These are phyloP conservation scores for Pagetopsis macropterus DNA, from an alignment of 2,797 vertebrate species.

Conservation along the genomic window DNA sequence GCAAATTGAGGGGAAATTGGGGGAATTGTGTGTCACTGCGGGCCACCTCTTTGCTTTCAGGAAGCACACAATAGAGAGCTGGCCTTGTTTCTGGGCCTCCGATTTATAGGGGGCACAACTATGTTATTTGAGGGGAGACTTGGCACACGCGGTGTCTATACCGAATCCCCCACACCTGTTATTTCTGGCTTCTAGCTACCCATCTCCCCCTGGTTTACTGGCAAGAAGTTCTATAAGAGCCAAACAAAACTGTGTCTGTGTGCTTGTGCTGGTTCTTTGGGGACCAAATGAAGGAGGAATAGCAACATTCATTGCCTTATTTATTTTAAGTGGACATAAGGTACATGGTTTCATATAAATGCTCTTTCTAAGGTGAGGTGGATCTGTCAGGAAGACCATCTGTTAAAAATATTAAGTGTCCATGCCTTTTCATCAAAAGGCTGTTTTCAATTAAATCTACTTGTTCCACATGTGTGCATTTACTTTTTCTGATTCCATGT, in stretches of 20 bases:
- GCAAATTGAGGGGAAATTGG: conserved; percentile 5
- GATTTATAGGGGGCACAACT: conserved; percentile 19
- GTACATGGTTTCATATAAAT: conserved; percentile 6
- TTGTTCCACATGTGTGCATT: background rate
- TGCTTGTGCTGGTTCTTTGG: background rate
- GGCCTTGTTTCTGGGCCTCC: conserved; percentile 53
- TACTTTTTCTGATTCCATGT: background rate
- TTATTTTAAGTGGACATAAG: background rate
- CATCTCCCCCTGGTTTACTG: conserved; percentile 27
- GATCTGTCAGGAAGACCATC: conserved; percentile 11
- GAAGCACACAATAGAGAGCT: conserved; percentile 35
- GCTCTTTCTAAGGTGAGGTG: conserved; percentile 4
- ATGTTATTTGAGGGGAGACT: conserved; percentile 40
- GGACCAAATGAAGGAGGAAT: background rate
- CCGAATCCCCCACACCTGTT: conserved; percentile 23
- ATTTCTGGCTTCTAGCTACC: conserved; percentile 39
- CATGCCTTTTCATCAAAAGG: background rate
- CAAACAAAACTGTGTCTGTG: conserved; percentile 28
- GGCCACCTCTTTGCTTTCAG: conserved; percentile 31
- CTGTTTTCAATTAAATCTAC: background rate
- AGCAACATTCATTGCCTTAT: background rate
- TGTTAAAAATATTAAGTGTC: background rate
- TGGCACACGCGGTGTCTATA: conserved; percentile 37
- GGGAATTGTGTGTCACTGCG: conserved; percentile 20
- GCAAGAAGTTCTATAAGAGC: conserved; percentile 9